A percentile compares a stretch with the other conserved stretches of the same genome.
Conservation (phyloP, 2,113 vertebrate species). For the Haemorhous mexicanus region DNA sequence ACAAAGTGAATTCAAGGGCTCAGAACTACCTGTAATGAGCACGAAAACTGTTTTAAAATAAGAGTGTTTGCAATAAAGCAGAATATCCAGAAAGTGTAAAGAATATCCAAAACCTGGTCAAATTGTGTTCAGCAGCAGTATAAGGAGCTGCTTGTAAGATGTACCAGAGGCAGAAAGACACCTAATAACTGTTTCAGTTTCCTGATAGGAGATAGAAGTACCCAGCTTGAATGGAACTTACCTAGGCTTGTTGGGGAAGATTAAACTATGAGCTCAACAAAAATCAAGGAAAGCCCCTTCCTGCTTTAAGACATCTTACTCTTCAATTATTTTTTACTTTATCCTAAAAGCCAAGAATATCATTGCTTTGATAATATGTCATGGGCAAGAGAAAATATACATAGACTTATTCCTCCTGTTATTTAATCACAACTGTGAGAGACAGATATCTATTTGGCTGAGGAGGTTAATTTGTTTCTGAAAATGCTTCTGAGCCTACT, state of each 20-base stretch:
- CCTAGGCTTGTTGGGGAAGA: background rate
- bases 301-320: background rate
- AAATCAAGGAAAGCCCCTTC: background rate
- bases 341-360: background rate
- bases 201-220: background rate
- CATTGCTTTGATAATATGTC: background rate
- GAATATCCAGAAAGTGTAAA: background rate
- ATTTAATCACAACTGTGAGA: background rate
- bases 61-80: background rate
- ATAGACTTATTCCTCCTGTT: background rate
- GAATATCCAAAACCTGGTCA: background rate
- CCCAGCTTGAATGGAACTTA: background rate
- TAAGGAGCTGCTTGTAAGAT: background rate
- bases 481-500: background rate
- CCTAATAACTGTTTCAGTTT: background rate
- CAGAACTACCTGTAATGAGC: background rate
- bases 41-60: background rate
- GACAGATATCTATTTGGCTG: background rate
- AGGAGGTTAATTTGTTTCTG: background rate
- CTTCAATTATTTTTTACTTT: background rate
- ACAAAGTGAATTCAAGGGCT: background rate
- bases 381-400: background rate
- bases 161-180: background rate
- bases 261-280: background rate
- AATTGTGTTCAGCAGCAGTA: background rate